Base-by-base conservation (phyloP, 2,113 vertebrate genomes). In the Todiramphus saurophagus region DNA sequence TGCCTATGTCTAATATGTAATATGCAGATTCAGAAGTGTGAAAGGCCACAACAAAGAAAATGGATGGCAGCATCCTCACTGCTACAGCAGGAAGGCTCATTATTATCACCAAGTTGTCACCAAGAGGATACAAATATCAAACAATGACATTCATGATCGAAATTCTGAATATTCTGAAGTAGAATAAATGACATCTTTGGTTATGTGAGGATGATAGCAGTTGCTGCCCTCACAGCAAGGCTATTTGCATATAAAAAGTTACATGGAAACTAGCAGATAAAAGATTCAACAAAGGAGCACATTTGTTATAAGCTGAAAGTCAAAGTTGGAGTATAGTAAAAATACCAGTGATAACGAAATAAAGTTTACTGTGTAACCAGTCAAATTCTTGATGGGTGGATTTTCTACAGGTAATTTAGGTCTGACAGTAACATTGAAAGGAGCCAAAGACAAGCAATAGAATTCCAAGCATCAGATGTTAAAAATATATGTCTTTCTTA, bases 111-210 rank as follows among this genome's bases (percentile, higher is more conserved):
- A 73, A 53, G 35, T 5, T 79, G 35, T 76, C 33, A 90, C 35
- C 62, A 68, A 69, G 63, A 66, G 13, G 24, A 39, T 51, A 82
- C 24, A 85, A 90, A 91, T 68, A 66, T 80, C 59, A 62, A 70
- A 77, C 20, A 60, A 2, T 64, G 43, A 17, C 55, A 62, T 69
- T 73, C 33, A 41, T 66, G 23, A 69, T 58, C 3, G n/a, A 88
- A 93, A 86, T 92, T 90, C n/a, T 68, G 21, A 70, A 56, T 76
- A 76, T 69, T 75, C 39, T 75, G 35, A 91, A 83, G 44, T 24
- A 69, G 82, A 93, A 90, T 69, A 91, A 73, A 90, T 73, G 44
- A 46, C 27, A 53, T 64, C 27, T 96, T 89, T 95, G 48, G 24
- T 73, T 90, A 69, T 48, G 35, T 79, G 60, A 87, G 35, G 17